Percentiles rank a stretch among this genome's conserved stretches.
phyloP scores from a whole-genome alignment of 2,888 invertebrate species.

The Helobdella robusta region DNA sequence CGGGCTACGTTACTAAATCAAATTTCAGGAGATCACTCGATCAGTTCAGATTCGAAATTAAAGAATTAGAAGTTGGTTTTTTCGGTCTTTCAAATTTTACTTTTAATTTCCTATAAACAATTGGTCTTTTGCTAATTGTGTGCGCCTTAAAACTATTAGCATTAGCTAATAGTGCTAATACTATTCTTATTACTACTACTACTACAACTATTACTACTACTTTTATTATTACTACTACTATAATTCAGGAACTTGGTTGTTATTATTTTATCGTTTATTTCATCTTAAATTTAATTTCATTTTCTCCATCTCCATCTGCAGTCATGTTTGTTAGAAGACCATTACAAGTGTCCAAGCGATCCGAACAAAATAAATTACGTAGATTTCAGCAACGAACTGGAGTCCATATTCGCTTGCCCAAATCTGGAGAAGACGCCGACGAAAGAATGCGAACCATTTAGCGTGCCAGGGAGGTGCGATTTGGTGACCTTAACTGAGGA shows the following conservation, averaged over 20 bases:
- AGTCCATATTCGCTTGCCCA: conserved; percentile 47
- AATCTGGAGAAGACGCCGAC: conserved; percentile 47
- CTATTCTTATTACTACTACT: too few species aligned
- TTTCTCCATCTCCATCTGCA: not conserved
- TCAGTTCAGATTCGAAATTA: conserved; percentile 45
- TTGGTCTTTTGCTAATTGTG: too few species aligned
- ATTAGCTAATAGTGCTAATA: too few species aligned
- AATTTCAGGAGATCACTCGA: conserved; percentile 48
- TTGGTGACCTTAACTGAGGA: conserved; percentile 39
- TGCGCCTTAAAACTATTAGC: too few species aligned
- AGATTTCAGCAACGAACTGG: conserved; percentile 47
- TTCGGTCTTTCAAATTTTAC: too few species aligned
- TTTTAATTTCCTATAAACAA: too few species aligned
- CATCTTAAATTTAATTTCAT: not conserved
- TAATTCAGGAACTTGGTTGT: not conserved
- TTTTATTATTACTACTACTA: not conserved
- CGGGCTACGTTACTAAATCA: conserved; percentile 40
- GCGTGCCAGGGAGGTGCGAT: conserved; percentile 43
- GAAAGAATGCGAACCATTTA: conserved; percentile 42
- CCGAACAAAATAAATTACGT: conserved; percentile 44
- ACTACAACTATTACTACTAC: not conserved
- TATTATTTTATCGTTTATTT: not conserved
- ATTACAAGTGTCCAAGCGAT: conserved; percentile 40
- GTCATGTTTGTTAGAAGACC: conserved; percentile 45
- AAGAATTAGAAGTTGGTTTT: conserved; percentile 40